phyloP scores from a whole-genome alignment of 2,113 vertebrate genomes.

The Bambusicola thoracicus region DNA sequence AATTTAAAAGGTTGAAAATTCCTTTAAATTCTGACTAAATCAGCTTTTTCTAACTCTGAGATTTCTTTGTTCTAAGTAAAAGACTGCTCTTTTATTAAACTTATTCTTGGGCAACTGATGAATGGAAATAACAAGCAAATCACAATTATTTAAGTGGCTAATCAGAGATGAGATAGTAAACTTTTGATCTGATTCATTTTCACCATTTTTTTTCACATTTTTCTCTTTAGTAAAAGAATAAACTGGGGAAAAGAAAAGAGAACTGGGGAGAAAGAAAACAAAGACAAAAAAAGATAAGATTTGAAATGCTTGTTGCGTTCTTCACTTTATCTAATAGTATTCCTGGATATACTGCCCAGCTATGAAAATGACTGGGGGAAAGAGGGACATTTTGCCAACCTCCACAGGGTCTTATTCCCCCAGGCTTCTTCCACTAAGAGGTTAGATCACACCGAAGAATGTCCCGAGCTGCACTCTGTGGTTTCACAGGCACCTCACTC shows the following conservation, averaged over 20 bases:
- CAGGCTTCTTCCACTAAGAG: background rate
- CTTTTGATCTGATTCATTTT: background rate
- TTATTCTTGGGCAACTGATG: background rate
- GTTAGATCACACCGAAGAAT: background rate
- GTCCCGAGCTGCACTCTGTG: accelerated
- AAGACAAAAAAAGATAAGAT: background rate
- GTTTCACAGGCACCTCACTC: background rate
- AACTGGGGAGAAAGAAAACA: background rate
- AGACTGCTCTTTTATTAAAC: background rate
- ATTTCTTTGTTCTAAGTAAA: background rate
- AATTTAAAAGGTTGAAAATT: background rate
- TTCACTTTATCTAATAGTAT: background rate
- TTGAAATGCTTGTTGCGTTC: background rate
- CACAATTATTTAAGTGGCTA: background rate
- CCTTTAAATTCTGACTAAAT: background rate
- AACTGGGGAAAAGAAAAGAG: background rate
- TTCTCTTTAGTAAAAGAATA: background rate
- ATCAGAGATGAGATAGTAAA: background rate
- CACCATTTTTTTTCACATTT: background rate
- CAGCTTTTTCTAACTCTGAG: background rate
- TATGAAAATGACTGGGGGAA: background rate
- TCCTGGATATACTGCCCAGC: background rate
- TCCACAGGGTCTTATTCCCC: background rate
- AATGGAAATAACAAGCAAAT: background rate
- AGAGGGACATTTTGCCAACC: background rate